These are phyloP conservation scores for Nemopilema nomurai DNA, from an alignment of 30 jellyfish, hydroid and myxozoan genomes.

Conservation along the genomic window DNA sequence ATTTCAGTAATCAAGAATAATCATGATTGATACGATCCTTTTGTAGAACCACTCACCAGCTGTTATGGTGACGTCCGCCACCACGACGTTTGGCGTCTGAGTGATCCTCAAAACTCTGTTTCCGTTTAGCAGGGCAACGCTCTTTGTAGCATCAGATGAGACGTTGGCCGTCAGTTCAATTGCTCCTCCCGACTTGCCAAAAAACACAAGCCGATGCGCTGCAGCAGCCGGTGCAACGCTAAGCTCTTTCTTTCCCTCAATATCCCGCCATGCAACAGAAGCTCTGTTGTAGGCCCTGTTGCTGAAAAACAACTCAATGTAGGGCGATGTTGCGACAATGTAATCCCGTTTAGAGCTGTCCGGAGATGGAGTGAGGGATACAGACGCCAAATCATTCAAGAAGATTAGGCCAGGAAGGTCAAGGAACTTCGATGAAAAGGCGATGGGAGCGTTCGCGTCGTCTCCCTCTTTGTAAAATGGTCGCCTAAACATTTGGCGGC, in stretches of 20 bases:
- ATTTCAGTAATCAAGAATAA: too few species aligned
- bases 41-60: slow-evolving; percentile 33
- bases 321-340: slow-evolving; percentile 43
- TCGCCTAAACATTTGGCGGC: slow-evolving; percentile 20
- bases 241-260: background rate
- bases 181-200: slow-evolving; percentile 5
- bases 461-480: background rate
- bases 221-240: background rate
- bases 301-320: slow-evolving; percentile 2
- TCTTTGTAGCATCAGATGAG: background rate
- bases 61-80: background rate
- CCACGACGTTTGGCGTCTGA: background rate
- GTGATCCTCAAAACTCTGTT: slow-evolving; percentile 1
- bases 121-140: slow-evolving; percentile 15
- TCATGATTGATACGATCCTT: background rate
- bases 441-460: background rate
- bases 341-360: background rate
- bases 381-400: slow-evolving; percentile 2
- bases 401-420: slow-evolving; percentile 20
- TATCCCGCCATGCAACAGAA: slow-evolving; percentile 18
- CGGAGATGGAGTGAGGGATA: slow-evolving; percentile 15
- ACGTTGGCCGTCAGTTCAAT: slow-evolving; percentile 10
- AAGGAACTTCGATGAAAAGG: background rate
- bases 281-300: slow-evolving; percentile 12
- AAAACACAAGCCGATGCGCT: slow-evolving; percentile 4